Evolutionary conservation across 2,888 invertebrate species (phyloP).

Genomic region (Copidosoma aretas): DNA sequence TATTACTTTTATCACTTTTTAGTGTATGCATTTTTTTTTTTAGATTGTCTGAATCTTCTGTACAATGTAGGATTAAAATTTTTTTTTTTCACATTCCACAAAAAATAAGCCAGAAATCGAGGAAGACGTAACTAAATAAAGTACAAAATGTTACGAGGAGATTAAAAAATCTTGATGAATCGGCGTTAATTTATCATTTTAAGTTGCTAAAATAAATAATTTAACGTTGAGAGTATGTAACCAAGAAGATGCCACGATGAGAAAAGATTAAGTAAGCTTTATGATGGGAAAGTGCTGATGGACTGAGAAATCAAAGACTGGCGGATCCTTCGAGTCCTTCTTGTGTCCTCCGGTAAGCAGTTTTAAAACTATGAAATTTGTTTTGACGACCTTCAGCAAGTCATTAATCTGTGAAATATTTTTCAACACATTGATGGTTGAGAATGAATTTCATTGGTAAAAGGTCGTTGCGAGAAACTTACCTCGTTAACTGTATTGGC

Average conservation of each 20-base stretch:
- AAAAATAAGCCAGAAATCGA: conserved; percentile 15
- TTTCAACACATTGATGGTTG: no score
- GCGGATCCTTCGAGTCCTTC: conserved; percentile 81
- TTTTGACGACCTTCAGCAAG: conserved; percentile 89
- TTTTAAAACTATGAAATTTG: conserved; percentile 94
- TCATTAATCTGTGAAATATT: conserved; percentile 74
- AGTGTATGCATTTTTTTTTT: conserved; percentile 18
- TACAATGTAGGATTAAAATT: conserved; percentile 19
- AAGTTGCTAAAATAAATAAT: conserved; percentile 64
- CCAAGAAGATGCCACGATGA: conserved; percentile 63
- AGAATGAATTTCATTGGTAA: no score
- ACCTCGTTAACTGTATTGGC: conserved; percentile 58
- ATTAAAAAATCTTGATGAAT: background rate
- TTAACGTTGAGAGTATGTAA: conserved; percentile 11
- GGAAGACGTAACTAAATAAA: conserved; percentile 30
- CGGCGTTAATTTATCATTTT: conserved; percentile 11
- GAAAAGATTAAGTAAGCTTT: conserved; percentile 71
- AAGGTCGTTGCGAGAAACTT: conserved; percentile 25
- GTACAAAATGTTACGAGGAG: background rate
- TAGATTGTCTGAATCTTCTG: conserved; percentile 35
- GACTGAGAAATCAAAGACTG: conserved; percentile 89
- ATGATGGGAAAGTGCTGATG: conserved; percentile 93
- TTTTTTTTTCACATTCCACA: background rate
- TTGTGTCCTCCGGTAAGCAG: conserved; percentile 91
- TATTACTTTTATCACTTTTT: conserved; percentile 27